These are phyloP conservation scores for Apotomis betuletana DNA, from an alignment of 2,888 invertebrate genomes.

Conservation along the genomic window DNA sequence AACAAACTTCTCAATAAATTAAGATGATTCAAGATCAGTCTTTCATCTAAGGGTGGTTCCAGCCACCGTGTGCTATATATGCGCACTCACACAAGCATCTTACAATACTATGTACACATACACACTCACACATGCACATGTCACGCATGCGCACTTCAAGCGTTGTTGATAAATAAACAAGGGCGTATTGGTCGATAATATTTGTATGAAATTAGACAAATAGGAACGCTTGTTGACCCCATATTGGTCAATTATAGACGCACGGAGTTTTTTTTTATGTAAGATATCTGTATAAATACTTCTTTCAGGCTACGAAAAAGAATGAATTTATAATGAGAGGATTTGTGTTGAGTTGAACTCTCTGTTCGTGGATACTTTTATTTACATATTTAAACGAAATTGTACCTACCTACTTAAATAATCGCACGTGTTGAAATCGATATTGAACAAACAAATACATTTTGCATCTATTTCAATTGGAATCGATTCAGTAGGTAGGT, in stretches of 20 bases:
- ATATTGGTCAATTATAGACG: neutral
- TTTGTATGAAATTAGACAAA: slow-evolving; percentile 19
- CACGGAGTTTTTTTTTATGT: neutral
- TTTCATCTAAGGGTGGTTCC: slow-evolving; percentile 68
- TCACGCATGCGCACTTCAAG: slow-evolving; percentile 53
- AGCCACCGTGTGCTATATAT: slow-evolving; percentile 60
- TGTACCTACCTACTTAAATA: too few species aligned
- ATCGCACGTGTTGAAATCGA: too few species aligned
- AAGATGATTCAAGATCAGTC: slow-evolving; percentile 70
- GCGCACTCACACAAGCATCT: slow-evolving; percentile 46
- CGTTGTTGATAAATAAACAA: slow-evolving; percentile 55
- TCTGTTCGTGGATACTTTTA: too few species aligned
- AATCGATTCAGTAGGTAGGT: too few species aligned
- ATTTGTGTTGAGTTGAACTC: too few species aligned
- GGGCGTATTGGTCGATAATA: slow-evolving; percentile 54
- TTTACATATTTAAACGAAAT: too few species aligned
- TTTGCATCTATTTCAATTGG: too few species aligned
- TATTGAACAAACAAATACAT: too few species aligned
- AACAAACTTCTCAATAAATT: slow-evolving; percentile 46
- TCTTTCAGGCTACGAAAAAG: too few species aligned
- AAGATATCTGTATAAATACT: too few species aligned
- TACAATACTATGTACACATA: neutral
- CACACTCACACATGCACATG: slow-evolving; percentile 50
- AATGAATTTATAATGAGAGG: too few species aligned
- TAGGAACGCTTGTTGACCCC: slow-evolving; percentile 6